Conservation (phyloP, 2,888 invertebrate genomes). For the Fragum sueziense region DNA sequence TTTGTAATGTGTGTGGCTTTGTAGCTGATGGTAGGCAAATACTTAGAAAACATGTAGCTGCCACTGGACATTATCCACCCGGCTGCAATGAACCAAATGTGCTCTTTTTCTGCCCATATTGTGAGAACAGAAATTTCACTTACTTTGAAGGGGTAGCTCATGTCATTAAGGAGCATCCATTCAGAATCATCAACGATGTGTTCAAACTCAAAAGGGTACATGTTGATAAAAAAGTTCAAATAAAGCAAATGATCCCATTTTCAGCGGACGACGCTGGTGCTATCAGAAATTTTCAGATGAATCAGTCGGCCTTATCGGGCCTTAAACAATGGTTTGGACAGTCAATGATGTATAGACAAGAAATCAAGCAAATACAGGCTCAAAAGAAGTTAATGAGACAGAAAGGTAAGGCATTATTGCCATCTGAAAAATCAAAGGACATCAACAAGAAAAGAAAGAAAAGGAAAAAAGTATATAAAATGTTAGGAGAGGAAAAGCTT, state of each 20-base stretch:
- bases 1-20: background rate
- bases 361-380: too few species aligned
- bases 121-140: background rate
- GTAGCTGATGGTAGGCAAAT: background rate
- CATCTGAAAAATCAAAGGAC: too few species aligned
- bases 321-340: background rate
- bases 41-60: background rate
- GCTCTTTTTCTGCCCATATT: background rate
- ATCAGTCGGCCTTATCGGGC: background rate
- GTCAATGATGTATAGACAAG: too few species aligned
- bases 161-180: background rate
- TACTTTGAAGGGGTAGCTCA: background rate
- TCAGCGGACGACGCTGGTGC: background rate
- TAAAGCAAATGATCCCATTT: background rate
- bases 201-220: background rate
- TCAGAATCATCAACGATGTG: background rate
- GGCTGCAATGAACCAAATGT: background rate
- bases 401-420: too few species aligned
- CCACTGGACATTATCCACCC: background rate
- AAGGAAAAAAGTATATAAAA: too few species aligned
- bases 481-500: too few species aligned
- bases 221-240: background rate
- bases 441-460: too few species aligned
- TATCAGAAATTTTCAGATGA: background rate
- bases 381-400: too few species aligned